Base-by-base conservation (phyloP, 2,888 invertebrate genomes). In the Yponomeuta evonymella region DNA sequence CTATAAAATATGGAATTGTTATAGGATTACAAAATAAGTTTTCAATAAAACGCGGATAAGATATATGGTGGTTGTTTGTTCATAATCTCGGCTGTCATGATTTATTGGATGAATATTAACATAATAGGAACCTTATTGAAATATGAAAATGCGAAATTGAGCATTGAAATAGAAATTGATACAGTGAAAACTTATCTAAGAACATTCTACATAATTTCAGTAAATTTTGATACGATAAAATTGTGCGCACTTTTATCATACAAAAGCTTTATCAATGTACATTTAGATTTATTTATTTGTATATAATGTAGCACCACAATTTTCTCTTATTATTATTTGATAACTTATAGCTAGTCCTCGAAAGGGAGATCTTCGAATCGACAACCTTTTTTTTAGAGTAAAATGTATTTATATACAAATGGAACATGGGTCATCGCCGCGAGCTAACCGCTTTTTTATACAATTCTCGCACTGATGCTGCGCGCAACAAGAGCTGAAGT, bases 221-320 rank as follows among this genome's bases (percentile, higher is more conserved):
- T n/a, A 63, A n/a, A 63, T 63, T n/a, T 63, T 63, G 65, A 65
- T 29, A 12, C 12, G 29, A 65, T 29, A 65, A 65, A 30, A 65
- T 65, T 58, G 51, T 58, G 51, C 51, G 51, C 51, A 58, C 51
- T 58, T 58, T 58, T 58, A 58, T 58, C 12, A 58, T 15, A 43
- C 9, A 43, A 33, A 33, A 43, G 43, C 43, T 43, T 43, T 8
- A 43, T 43, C 43, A 43, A 43, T 43, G 43, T 43, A 43, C 2
- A 43, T 6, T 43, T 43, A 43, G 43, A 43, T 8, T 43, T 43
- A 43, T 43, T 43, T 43, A 43, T 43, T 43, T 43, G 43, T 58
- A 58, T 12, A 58, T 10, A 51, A 69, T 51, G 29, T 69, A 69
- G 69, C 69, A 69, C 69, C 69, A 69, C 48, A 29, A 69, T 69